Evolutionary conservation across 2,888 invertebrate species (phyloP), one percentile per base, ranked within the genome.

Genomic region (Terebella lapidaria): DNA sequence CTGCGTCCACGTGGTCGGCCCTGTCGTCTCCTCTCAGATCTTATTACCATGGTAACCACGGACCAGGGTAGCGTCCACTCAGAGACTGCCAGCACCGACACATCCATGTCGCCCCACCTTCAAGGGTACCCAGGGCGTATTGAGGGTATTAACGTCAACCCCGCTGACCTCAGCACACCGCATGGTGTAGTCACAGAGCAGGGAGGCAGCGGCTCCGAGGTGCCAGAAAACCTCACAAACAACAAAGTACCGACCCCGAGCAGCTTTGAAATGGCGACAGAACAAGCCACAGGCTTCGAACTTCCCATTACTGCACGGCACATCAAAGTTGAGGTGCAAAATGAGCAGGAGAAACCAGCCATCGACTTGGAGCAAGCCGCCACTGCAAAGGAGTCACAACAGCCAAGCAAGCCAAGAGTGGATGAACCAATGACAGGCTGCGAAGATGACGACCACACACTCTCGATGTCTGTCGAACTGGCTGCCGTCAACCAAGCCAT

Each of bases 401-500:
- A n/a, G n/a, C n/a, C n/a, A n/a, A n/a, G n/a, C n/a, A n/a, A n/a
- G n/a, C n/a, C n/a, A n/a, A n/a, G n/a, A n/a, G n/a, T n/a, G n/a
- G n/a, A n/a, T n/a, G n/a, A n/a, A n/a, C n/a, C n/a, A n/a, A n/a
- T n/a, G n/a, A n/a, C n/a, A n/a, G n/a, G n/a, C n/a, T n/a, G n/a
- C 35, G 49, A 49, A 22, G n/a, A 49, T 15, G 60, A 62, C n/a
- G 59, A 60, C 2, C 57, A 57, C 15, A 24, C 52, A 0, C 63
- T 67, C 1, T 58, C 62, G 30, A 30, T 55, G 58, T 65, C 66
- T 2, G 68, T 68, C 3, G 68, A 68, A 53, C 55, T 66, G 29
- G 68, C 68, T 2, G 68, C 68, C 10, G 68, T 68, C 59, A 68
- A 68, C 52, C 67, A 68, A 54, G 68, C 68, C 22, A 68, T 68